Percentiles rank a stretch among this genome's conserved stretches.
Conservation (phyloP, 2,113 vertebrate genomes). For the Odobenus rosmarus region DNA sequence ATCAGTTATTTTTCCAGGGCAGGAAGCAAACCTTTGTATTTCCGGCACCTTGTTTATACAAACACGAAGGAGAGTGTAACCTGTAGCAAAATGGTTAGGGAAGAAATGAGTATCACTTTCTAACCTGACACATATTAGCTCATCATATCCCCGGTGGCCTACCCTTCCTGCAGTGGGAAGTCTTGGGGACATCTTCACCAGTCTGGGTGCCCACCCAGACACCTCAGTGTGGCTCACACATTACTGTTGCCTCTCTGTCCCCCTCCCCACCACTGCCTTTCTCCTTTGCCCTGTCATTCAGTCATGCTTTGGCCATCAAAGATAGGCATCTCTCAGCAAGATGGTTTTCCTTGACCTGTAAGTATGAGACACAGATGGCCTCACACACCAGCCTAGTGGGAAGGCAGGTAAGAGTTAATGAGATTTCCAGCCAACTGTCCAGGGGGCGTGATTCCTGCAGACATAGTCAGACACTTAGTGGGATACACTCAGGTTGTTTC, state of each 20-base stretch:
- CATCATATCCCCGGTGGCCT: not conserved
- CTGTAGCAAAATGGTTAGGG: not conserved
- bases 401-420: not conserved
- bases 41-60: not conserved
- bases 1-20: not conserved
- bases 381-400: not conserved
- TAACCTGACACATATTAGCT: constrained; percentile 64
- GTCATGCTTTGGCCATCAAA: constrained; percentile 58
- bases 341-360: constrained; percentile 54
- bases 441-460: not conserved
- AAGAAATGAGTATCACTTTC: constrained; percentile 18
- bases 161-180: constrained; percentile 38
- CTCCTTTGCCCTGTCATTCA: constrained; percentile 45
- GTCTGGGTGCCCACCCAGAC: constrained; percentile 47
- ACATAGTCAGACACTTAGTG: not conserved
- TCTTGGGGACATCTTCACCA: constrained; percentile 54
- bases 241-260: not conserved
- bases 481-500: not conserved
- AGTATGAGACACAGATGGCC: not conserved
- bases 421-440: not conserved
- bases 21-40: not conserved
- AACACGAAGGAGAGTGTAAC: not conserved
- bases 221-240: not conserved
- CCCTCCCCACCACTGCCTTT: constrained; percentile 4
- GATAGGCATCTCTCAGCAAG: not conserved